Base-by-base conservation (phyloP, 2,797 vertebrate genomes). In the Chaetodon trifasciatus region DNA sequence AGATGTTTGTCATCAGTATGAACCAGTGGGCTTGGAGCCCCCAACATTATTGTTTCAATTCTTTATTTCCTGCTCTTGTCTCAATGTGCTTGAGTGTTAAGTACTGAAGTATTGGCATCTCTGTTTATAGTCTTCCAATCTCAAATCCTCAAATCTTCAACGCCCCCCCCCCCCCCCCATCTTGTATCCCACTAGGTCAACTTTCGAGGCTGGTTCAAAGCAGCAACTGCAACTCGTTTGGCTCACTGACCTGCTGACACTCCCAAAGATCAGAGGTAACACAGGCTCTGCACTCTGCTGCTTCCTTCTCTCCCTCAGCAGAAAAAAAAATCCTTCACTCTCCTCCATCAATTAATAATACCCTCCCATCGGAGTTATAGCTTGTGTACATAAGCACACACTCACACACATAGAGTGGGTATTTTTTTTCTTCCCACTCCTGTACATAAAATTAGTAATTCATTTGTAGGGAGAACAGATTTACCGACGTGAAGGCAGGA, bases 381-480 rank as follows among this genome's bases (percentile, higher is more conserved):
- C 79, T 86, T 89, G 87, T 91, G 83, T 88, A 83, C 84, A 87
- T 81, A 87, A 73, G 82, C 83, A 39, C 47, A 28, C 37, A 47
- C 63, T 12, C 53, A 69, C 70, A 52, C 66, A 61, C 64, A 66
- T 42, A 44, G 19, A 23, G 49, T 62, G 39, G 21, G 16, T 32
- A 11, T 63, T 78, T 21, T 50, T 57, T 28, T 35, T 66, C 39
- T 77, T 57, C 70, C 70, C 77, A 78, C 79, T 88, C 77, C 81
- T 90, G 67, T 86, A 86, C 87, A 91, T 93, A 90, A 93, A 94
- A 94, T 90, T 79, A 92, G 85, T 92, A 76, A 93, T 95, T 95
- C 91, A 93, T 94, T 91, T 91, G 91, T 93, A 85, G 85, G 86
- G 86, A 88, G 88, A 89, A 83, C 83, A 93, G 90, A 94, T 94